A percentile compares a stretch with the other conserved stretches of the same genome.
phyloP scores from a whole-genome alignment of 2,888 invertebrate genomes.

The Diogma glabrata region DNA sequence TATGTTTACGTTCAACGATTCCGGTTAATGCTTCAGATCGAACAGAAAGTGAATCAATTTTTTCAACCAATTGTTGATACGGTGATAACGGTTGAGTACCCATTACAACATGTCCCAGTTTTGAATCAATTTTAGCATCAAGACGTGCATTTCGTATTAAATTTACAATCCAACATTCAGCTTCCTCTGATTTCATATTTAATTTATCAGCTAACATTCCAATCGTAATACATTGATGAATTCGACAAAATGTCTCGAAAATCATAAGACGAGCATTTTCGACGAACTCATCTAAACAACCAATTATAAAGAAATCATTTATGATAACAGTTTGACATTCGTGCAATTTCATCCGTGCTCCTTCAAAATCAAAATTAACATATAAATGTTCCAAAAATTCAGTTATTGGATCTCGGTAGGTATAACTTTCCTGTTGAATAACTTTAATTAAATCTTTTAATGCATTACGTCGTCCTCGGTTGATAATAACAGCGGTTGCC shows the following conservation, averaged over 20 bases:
- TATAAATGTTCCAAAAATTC: slow-evolving; percentile 98
- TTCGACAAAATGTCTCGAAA: slow-evolving; percentile 99
- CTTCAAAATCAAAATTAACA: slow-evolving; percentile 99
- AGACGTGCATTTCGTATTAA: slow-evolving; percentile 93
- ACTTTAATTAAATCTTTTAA: slow-evolving; percentile 95
- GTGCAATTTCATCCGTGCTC: slow-evolving; percentile 88
- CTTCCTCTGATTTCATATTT: slow-evolving; percentile 96
- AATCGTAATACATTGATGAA: slow-evolving; percentile 97
- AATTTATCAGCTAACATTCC: slow-evolving; percentile 97
- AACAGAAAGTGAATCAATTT: slow-evolving; percentile 94
- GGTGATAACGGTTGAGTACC: slow-evolving; percentile 96
- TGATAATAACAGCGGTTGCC: slow-evolving; percentile 96
- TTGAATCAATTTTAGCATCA: slow-evolving; percentile 98
- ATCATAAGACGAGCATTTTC: slow-evolving; percentile 98
- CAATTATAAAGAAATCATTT: slow-evolving; percentile 97
- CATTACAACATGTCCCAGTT: slow-evolving; percentile 97
- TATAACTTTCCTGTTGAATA: slow-evolving; percentile 97
- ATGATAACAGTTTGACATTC: slow-evolving; percentile 91
- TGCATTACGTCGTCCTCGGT: slow-evolving; percentile 75
- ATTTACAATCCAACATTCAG: slow-evolving; percentile 99
- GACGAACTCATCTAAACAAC: slow-evolving; percentile 92
- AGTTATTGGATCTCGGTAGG: slow-evolving; percentile 96
- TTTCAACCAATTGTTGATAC: slow-evolving; percentile 96
- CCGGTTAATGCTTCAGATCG: slow-evolving; percentile 91
- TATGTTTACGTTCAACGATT: slow-evolving; percentile 86